These are phyloP conservation scores for Acleris emargana DNA, from an alignment of 2,888 invertebrate genomes.

Conservation along the genomic window DNA sequence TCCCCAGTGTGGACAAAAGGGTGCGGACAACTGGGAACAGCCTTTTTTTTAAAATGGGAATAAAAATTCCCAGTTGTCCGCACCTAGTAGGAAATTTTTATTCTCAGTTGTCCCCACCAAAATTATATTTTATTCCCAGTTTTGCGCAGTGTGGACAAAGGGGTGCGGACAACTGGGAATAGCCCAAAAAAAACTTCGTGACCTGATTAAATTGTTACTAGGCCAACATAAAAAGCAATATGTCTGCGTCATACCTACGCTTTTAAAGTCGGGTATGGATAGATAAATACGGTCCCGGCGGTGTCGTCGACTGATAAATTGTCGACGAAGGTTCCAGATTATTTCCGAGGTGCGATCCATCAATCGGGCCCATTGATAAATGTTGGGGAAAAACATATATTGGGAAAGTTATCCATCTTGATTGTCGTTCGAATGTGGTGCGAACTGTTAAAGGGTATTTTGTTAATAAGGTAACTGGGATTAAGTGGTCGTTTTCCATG, in stretches of 20 bases:
- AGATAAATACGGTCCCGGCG: conserved; percentile 29
- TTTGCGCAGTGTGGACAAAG: too few relatives aligned
- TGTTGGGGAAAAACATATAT: conserved; percentile 13
- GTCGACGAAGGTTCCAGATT: conserved; percentile 30
- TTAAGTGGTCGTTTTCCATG: too few relatives aligned
- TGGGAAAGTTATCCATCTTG: conserved; percentile 11
- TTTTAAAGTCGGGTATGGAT: conserved; percentile 19
- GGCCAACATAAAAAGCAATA: conserved; percentile 1
- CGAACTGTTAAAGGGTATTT: background rate
- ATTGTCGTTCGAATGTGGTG: background rate
- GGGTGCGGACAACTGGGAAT: too few relatives aligned
- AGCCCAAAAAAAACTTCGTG: too few relatives aligned
- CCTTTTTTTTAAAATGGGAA: too few relatives aligned
- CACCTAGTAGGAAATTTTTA: too few relatives aligned
- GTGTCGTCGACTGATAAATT: conserved; percentile 35
- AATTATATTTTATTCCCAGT: too few relatives aligned
- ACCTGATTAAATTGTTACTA: too few relatives aligned
- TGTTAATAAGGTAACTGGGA: background rate
- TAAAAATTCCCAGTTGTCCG: too few relatives aligned
- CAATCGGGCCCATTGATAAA: conserved; percentile 27
- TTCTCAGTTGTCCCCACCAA: too few relatives aligned
- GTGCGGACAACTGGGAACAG: too few relatives aligned
- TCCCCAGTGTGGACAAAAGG: too few relatives aligned
- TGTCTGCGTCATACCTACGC: conserved; percentile 5
- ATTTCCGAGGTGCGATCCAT: conserved; percentile 32